These are phyloP conservation scores for Reinhardtius hippoglossoides DNA, from an alignment of 2,113 vertebrate species.

Conservation along the genomic window DNA sequence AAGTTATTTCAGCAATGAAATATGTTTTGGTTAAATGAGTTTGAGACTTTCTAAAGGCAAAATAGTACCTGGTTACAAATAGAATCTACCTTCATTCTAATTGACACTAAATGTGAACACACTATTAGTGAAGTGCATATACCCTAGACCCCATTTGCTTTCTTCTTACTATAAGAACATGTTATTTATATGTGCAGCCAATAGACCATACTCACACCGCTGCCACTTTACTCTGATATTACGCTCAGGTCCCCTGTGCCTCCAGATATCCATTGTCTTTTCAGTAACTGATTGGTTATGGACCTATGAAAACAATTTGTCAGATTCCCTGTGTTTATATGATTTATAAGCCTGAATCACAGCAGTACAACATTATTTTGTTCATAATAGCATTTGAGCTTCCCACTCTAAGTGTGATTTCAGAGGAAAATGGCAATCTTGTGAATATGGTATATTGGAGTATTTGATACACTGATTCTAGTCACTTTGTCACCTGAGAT, in stretches of 20 bases:
- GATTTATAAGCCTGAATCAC: too few relatives aligned
- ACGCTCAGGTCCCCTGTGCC: not conserved
- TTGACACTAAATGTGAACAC: not conserved
- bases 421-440: too few relatives aligned
- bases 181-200: not conserved
- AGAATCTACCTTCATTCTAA: not conserved
- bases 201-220: not conserved
- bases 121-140: constrained; percentile 14
- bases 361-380: too few relatives aligned
- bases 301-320: too few relatives aligned
- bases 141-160: not conserved
- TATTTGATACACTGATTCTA: not conserved
- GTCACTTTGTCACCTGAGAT: not conserved
- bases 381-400: too few relatives aligned
- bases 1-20: not conserved
- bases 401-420: too few relatives aligned
- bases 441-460: too few relatives aligned
- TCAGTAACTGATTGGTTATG: too few relatives aligned
- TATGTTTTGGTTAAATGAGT: too few relatives aligned
- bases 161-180: not conserved
- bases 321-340: too few relatives aligned
- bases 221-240: not conserved
- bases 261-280: too few relatives aligned
- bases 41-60: too few relatives aligned
- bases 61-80: not conserved